Base-by-base conservation (phyloP, 2,797 vertebrate species). In the Sylvia borin region DNA sequence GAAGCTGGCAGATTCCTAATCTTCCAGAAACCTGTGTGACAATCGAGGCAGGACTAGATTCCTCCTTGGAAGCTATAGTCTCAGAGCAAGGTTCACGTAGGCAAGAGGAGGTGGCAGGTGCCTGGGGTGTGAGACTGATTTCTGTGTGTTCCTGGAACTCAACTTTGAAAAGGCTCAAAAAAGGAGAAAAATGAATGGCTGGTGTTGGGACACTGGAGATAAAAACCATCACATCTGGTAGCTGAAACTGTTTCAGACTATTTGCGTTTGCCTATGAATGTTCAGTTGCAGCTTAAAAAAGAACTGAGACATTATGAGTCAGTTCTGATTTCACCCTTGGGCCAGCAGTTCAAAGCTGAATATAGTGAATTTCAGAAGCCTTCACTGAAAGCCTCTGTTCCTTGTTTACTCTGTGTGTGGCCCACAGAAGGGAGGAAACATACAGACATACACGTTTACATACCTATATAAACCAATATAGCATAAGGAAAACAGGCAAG, bases 1-100 rank as follows among this genome's bases (percentile, higher is more conserved):
- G 19, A 57, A 42, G 13, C 1, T 0, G 4, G 3, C 11, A 24
- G 26, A 5, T 58, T 48, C 11, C 25, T n/a, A 0, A 9, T 34
- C 50, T 32, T 42, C 53, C 57, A 48, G 34, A 62, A 67, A 18
- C 11, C 16, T 31, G 5, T 32, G 17, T 2, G 6, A 1, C 61
- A 18, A 2, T 3, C 2, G 47, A n/a, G 45, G 21, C 18, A 34
- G 58, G 43, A 24, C 19, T 32, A 1, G 25, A 9, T n/a, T 78
- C 18, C 36, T 55, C 21, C 80, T 24, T 32, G 58, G 80, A 26
- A 62, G 36, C 40, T 22, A 1, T 1, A 24, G 45, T n/a, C 34
- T 71, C 13, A 24, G 53, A 54, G 4, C 10, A 27, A 42, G 38
- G 43, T 38, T 64, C 13, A 1, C 9, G 22, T 10, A 47, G 51